phyloP scores from a whole-genome alignment of 2,113 vertebrate genomes.

The Canis aureus region DNA sequence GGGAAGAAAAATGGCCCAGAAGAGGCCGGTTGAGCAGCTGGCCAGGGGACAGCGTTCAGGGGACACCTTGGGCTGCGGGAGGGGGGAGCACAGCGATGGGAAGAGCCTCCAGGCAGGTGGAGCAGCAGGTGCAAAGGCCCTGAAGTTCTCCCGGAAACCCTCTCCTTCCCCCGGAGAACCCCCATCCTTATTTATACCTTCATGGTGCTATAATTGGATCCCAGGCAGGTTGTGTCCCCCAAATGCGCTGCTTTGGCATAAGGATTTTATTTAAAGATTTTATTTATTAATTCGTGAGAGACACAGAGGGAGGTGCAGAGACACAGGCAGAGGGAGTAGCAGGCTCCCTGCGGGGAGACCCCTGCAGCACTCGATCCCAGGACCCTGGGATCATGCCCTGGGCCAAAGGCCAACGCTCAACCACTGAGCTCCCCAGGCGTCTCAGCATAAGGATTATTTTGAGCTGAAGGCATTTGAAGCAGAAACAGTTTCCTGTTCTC shows the following conservation, averaged over 20 bases:
- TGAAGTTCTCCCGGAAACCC: not conserved
- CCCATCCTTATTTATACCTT: not conserved
- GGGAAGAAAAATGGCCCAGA: not conserved
- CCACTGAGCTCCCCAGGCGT: too few species aligned
- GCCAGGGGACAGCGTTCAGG: not conserved
- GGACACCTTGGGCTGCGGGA: not conserved
- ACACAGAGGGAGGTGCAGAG: too few species aligned
- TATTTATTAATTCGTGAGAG: too few species aligned
- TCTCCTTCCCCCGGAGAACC: accelerated
- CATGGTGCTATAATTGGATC: not conserved
- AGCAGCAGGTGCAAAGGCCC: not conserved
- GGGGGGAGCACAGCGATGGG: not conserved
- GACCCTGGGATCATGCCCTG: accelerated
- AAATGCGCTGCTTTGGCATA: accelerated
- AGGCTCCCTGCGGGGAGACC: too few species aligned
- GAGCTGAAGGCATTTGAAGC: not conserved
- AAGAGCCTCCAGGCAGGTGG: accelerated
- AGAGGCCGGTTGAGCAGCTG: not conserved
- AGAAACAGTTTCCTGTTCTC: not conserved
- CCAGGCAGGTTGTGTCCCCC: accelerated
- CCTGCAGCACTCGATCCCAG: too few species aligned
- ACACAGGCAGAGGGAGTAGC: too few species aligned
- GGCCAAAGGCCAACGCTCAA: too few species aligned
- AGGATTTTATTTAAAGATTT: too few species aligned
- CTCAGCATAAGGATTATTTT: not conserved